Percentiles rank a stretch among this genome's conserved stretches.
Evolutionary conservation across 2,797 vertebrate species (phyloP).

Genomic region (Craterocephalus amniculus): DNA sequence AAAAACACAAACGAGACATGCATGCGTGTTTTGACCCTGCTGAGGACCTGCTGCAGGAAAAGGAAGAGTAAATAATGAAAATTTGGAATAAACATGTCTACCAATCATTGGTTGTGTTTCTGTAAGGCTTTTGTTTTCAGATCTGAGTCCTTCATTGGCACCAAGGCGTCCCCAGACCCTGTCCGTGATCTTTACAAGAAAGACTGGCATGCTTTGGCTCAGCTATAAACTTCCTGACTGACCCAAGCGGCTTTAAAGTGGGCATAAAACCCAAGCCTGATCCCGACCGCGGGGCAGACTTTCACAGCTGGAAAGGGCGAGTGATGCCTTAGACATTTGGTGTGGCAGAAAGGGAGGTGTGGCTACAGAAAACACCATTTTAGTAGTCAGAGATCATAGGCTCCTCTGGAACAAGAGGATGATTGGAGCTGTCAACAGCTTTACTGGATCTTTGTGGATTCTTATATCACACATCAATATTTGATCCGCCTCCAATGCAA

Average conservation of each 20-base stretch:
- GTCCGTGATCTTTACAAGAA: constrained; percentile 39
- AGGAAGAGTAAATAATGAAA: constrained; percentile 53
- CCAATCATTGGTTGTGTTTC: constrained; percentile 51
- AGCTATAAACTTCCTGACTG: constrained; percentile 51
- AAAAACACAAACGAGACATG: constrained; percentile 63
- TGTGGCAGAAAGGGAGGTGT: background rate
- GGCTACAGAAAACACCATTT: background rate
- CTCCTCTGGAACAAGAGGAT: background rate
- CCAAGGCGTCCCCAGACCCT: constrained; percentile 43
- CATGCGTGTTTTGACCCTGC: constrained; percentile 57
- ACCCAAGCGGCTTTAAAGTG: constrained; percentile 20
- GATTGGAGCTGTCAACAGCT: background rate
- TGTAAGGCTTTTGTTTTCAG: constrained; percentile 25
- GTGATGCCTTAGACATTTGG: background rate
- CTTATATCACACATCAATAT: background rate
- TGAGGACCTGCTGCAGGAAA: constrained; percentile 36
- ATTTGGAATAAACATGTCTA: constrained; percentile 59
- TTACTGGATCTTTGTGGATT: background rate
- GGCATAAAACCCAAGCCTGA: constrained; percentile 22
- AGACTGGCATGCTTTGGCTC: constrained; percentile 31
- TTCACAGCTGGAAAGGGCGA: constrained; percentile 2
- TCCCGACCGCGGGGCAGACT: background rate
- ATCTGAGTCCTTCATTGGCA: constrained; percentile 27
- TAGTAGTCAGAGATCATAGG: background rate
- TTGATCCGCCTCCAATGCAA: too few relatives aligned